A percentile compares a stretch with the other conserved stretches of the same genome.
These are phyloP conservation scores for Eilema griseolum DNA, from an alignment of 2,888 invertebrate species.

Conservation along the genomic window DNA sequence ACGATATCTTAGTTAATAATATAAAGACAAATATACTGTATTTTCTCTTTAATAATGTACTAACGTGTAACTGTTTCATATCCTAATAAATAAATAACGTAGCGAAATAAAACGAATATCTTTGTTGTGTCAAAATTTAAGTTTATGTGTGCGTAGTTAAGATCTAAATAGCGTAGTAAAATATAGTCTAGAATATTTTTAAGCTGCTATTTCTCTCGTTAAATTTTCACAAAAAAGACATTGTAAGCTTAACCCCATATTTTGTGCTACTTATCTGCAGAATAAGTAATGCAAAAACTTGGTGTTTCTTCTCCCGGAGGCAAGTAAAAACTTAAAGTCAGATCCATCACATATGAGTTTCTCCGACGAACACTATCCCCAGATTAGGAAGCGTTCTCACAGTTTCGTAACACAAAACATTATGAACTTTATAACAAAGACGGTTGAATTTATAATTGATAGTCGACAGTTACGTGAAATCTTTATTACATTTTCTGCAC, in stretches of 20 bases:
- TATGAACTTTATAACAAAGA: constrained; percentile 15
- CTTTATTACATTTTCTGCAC: constrained; percentile 40
- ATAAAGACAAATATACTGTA: no score
- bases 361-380: constrained; percentile 20
- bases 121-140: no score
- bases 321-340: constrained; percentile 22
- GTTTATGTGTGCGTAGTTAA: no score
- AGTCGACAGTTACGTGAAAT: constrained; percentile 25
- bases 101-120: neutral
- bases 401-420: neutral
- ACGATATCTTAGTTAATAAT: no score
- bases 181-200: neutral
- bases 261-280: neutral
- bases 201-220: neutral
- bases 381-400: constrained; percentile 31
- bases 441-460: constrained; percentile 13
- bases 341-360: constrained; percentile 31
- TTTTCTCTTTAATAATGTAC: no score
- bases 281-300: constrained; percentile 18
- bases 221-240: neutral
- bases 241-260: neutral
- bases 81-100: no score
- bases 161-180: no score
- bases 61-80: no score
- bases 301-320: neutral